Conservation (phyloP, 2,888 invertebrate genomes). For the Slavum lentiscoides region DNA sequence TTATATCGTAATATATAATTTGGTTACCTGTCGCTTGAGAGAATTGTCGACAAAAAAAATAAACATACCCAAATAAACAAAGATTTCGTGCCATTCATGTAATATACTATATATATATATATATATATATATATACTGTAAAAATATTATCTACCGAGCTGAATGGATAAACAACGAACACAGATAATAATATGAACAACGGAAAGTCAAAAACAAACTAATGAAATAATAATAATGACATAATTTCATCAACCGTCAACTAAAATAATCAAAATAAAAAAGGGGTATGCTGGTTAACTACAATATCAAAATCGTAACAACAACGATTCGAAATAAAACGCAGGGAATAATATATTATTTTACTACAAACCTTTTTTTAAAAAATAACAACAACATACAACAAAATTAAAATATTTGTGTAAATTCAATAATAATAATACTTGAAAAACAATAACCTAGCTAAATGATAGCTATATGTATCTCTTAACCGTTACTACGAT, state of each 20-base stretch:
- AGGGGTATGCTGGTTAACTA: slow-evolving; percentile 6
- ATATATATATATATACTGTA: background rate
- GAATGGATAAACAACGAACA: background rate
- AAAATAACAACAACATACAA: background rate
- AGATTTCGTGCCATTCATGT: slow-evolving; percentile 18
- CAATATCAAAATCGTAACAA: slow-evolving; percentile 7
- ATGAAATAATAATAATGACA: slow-evolving; percentile 14
- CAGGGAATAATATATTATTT: background rate
- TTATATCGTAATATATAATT: background rate
- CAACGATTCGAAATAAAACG: slow-evolving; percentile 4
- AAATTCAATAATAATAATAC: no score
- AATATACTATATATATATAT: background rate
- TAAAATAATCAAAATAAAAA: background rate
- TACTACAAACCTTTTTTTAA: background rate
- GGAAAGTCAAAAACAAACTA: background rate
- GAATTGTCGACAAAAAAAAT: background rate
- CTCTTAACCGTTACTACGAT: no score
- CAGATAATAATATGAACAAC: background rate
- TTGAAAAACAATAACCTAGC: background rate
- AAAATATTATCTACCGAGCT: slow-evolving; percentile 28
- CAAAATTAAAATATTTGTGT: background rate
- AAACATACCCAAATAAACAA: slow-evolving; percentile 8
- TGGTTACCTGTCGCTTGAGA: slow-evolving; percentile 17
- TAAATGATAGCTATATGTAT: no score
- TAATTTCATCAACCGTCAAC: slow-evolving; percentile 3